A percentile compares a stretch with the other conserved stretches of the same genome.
phyloP scores from a whole-genome alignment of 2,888 invertebrate genomes.

The Dexiosoma caninum region DNA sequence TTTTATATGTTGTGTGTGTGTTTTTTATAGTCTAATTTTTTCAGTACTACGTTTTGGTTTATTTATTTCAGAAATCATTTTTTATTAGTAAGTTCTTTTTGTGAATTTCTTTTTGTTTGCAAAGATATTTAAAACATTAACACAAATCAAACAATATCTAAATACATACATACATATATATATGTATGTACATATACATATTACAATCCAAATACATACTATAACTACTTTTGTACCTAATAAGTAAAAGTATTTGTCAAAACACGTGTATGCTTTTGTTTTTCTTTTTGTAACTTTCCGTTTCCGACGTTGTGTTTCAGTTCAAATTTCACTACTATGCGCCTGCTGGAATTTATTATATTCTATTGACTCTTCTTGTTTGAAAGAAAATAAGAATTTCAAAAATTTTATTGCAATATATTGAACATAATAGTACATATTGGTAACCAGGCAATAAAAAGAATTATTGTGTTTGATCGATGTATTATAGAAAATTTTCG shows the following conservation, averaged over 20 bases:
- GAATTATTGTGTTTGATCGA: constrained; percentile 57
- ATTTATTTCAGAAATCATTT: background rate
- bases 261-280: background rate
- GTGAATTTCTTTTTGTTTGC: constrained; percentile 27
- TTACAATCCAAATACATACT: too few species aligned
- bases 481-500: constrained; percentile 32
- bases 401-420: constrained; percentile 28
- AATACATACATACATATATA: background rate
- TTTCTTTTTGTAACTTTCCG: constrained; percentile 34
- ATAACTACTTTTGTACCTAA: background rate
- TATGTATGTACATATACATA: background rate
- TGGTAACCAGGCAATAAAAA: constrained; percentile 47
- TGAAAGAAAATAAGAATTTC: constrained; percentile 11
- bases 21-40: background rate
- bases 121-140: constrained; percentile 17
- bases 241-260: constrained; percentile 5
- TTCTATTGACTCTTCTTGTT: constrained; percentile 4
- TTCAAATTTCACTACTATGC: constrained; percentile 13
- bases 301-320: constrained; percentile 26
- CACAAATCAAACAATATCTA: constrained; percentile 15
- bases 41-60: background rate
- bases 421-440: constrained; percentile 22
- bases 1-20: too few species aligned
- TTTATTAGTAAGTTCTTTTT: background rate
- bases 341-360: background rate